Percentiles rank a stretch among this genome's conserved stretches.
Conservation (phyloP, 2,797 vertebrate genomes). For the Monodelphis domestica region DNA sequence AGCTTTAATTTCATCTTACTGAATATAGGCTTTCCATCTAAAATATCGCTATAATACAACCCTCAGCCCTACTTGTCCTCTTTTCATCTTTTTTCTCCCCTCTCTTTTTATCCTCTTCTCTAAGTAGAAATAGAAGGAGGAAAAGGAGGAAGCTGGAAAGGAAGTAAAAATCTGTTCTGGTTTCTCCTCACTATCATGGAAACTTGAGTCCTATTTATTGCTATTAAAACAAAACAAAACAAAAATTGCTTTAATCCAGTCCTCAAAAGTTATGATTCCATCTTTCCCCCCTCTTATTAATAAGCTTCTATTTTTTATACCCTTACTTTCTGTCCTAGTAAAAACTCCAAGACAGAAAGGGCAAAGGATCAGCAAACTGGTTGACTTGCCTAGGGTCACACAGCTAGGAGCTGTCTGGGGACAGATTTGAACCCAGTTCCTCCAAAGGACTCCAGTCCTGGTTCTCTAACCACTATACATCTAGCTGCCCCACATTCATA, state of each 20-base stretch:
- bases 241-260: neutral
- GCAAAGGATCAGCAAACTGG: no score
- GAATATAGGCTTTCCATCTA: conserved; percentile 46
- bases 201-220: neutral
- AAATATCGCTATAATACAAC: conserved; percentile 27
- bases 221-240: neutral
- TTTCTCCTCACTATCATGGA: neutral
- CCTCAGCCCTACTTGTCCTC: neutral
- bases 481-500: no score
- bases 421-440: no score
- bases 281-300: neutral
- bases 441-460: no score
- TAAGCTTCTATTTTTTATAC: neutral
- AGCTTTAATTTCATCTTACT: conserved; percentile 58
- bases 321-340: no score
- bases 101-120: neutral
- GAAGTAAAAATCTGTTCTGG: neutral
- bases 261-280: neutral
- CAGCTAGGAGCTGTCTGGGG: no score
- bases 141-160: neutral
- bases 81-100: neutral
- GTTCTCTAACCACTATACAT: no score
- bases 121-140: neutral
- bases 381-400: no score
- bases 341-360: no score